Base-by-base conservation (phyloP, 2,113 vertebrate genomes). In the Sinocyclocheilus anophthalmus region DNA sequence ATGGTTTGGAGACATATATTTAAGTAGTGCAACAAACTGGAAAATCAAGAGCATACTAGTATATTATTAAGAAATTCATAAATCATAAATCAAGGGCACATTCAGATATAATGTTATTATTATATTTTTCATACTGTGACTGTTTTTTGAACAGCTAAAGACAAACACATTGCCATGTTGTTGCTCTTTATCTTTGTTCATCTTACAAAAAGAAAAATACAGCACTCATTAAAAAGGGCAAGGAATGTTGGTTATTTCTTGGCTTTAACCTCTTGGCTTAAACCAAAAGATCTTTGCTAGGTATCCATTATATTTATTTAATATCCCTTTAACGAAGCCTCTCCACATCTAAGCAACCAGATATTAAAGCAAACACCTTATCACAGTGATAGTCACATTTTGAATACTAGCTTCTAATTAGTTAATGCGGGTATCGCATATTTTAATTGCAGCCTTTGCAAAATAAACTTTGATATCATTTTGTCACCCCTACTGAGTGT, bases 261-360 rank as follows among this genome's bases (percentile, higher is more conserved):
- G 37, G 3, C 67, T 70, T 20, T 57, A 57, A 55, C 53, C 53
- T 70, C 30, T 39, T 76, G 5, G 48, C 75, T 77, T 85, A 79
- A 69, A 63, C 18, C 50, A 33, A 78, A 79, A 14, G 61, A 42
- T 79, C 16, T 53, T 39, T 69, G 4, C 39, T 79, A 14, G 18
- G 76, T 55, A 79, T 33, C n/a, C 5, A 9, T 78, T 76, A 65
- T 12, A 67, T 85, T 53, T n/a, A 79, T 85, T 79, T 8, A 57
- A 42, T 78, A 53, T 63, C 7, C 2, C 55, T 84, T 76, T 76
- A 61, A 84, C 63, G 70, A 63, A 39, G 33, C 26, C 53, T 59
- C 26, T 78, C 53, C 53, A 79, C 18, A 37, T 59, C 10, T 59
- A 79, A 59, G 57, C 2, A 45, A 61, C 13, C 3, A 65, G 22